These are phyloP conservation scores for Aplodontia rufa DNA, from an alignment of 2,113 vertebrate species.

Conservation along the genomic window DNA sequence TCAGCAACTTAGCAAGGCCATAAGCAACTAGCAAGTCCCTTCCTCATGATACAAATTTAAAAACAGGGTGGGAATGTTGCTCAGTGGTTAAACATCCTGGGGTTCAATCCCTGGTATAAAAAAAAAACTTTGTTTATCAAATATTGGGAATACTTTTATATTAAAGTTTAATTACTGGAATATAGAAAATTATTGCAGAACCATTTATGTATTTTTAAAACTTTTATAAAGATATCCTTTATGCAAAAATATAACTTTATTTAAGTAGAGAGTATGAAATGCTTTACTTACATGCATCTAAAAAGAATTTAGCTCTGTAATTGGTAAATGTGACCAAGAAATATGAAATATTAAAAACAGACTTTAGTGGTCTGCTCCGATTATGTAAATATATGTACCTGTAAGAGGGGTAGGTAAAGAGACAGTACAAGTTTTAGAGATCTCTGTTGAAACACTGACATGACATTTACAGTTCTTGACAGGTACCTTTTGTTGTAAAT, in stretches of 20 bases:
- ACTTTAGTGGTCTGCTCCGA: not conserved
- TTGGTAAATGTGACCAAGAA: not conserved
- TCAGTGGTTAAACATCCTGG: too few species aligned
- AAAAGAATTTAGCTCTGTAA: conserved; percentile 1
- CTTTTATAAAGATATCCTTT: not conserved
- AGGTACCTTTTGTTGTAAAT: not conserved
- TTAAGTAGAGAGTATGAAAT: not conserved
- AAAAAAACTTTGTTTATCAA: not conserved
- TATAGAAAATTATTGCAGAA: not conserved
- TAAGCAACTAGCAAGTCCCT: too few species aligned
- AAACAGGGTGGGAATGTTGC: too few species aligned
- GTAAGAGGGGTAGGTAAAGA: not conserved
- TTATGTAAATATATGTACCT: not conserved
- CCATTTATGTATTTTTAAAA: not conserved
- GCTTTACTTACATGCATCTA: not conserved
- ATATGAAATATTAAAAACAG: not conserved
- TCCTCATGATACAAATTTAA: too few species aligned
- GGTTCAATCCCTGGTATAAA: too few species aligned
- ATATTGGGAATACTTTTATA: conserved; percentile 22
- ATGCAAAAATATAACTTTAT: not conserved
- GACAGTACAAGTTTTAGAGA: not conserved
- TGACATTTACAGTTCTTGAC: not conserved
- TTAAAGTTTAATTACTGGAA: conserved; percentile 7
- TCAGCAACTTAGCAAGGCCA: too few species aligned
- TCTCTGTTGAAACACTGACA: not conserved